Evolutionary conservation across 92 coral and sea anemone species (phyloP), one percentile per base, ranked within the genome.

Genomic region (Palythoa heliodiscus): DNA sequence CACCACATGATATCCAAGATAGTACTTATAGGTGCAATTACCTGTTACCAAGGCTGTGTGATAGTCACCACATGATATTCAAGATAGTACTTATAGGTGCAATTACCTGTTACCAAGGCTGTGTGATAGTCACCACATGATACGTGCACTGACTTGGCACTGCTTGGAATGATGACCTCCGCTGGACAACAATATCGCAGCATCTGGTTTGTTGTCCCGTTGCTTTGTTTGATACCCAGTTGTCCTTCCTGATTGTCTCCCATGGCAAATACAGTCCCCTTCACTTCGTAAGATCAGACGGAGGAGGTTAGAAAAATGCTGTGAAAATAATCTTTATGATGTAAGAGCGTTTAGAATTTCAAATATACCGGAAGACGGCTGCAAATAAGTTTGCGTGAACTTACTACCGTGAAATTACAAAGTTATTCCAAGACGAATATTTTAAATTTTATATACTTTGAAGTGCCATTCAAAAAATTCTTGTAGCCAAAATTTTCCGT

Each of bases 91-190:
- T n/a, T n/a, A n/a, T 48, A 73, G 29, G 35, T 15, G 22, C 15
- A 85, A 72, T 40, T 61, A 96, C 99, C 99, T 91, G 99, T 95
- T 7, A 96, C 90, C 3, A 87, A 87, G 50, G 98, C 99, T 25
- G 99, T 88, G 82, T 96, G 95, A 71, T 72, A 88, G 73, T 92
- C 98, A 13, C 99, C 99, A 86, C 99, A 96, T 0, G 98, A 91
- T 13, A 96, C 86, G 53, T 88, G 93, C 2, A 88, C 84, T 1
- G 95, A 90, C 76, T 86, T 92, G 69, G 93, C 78, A 23, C 89
- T 85, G 17, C 92, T 82, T 12, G 96, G 92, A 37, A 96, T 73
- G 50, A 83, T 92, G 53, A 93, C 92, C 35, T 91, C 86, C 73
- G 90, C 91, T 72, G 99, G 98, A 81, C 85, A 73, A 83, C 87